These are phyloP conservation scores for Orius laevigatus DNA, from an alignment of 1,140 invertebrate species.

Conservation along the genomic window DNA sequence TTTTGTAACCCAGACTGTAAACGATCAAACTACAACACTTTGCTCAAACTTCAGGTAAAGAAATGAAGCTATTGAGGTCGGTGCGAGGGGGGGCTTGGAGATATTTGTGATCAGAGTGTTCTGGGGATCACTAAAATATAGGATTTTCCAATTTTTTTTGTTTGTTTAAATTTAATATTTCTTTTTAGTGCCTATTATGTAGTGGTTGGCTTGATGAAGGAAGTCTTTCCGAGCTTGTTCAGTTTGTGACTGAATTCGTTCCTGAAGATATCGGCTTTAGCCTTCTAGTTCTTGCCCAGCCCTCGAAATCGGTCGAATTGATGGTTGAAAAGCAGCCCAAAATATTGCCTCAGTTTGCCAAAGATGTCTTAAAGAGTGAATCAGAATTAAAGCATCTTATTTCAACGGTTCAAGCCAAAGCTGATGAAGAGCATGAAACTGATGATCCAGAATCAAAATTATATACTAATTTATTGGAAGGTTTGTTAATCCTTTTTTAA, in stretches of 20 bases:
- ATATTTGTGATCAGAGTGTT: background rate
- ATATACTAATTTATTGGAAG: constrained; percentile 12
- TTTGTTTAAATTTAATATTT: background rate
- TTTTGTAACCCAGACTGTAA: constrained; percentile 14
- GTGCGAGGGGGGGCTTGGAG: too few species aligned
- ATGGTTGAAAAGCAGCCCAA: constrained; percentile 36
- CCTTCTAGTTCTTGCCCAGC: constrained; percentile 21
- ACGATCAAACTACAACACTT: constrained; percentile 10
- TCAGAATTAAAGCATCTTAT: constrained; percentile 16
- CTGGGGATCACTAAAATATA: constrained; percentile 4
- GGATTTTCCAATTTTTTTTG: constrained; percentile 8
- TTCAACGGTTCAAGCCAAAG: constrained; percentile 11
- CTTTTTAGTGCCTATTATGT: constrained; percentile 21
- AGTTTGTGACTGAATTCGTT: constrained; percentile 22
- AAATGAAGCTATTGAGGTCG: too few species aligned
- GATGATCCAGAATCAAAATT: constrained; percentile 11
- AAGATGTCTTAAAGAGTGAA: constrained; percentile 22
- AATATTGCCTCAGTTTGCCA: constrained; percentile 36
- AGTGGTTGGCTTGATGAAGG: constrained; percentile 20
- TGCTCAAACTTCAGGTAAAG: constrained; percentile 21
- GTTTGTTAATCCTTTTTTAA: background rate
- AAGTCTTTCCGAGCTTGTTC: constrained; percentile 19
- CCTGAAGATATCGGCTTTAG: constrained; percentile 19
- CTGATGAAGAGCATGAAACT: constrained; percentile 14
- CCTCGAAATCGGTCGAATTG: constrained; percentile 21